These are phyloP conservation scores for Atta cephalotes DNA, from an alignment of 1,140 invertebrate genomes.

Conservation along the genomic window DNA sequence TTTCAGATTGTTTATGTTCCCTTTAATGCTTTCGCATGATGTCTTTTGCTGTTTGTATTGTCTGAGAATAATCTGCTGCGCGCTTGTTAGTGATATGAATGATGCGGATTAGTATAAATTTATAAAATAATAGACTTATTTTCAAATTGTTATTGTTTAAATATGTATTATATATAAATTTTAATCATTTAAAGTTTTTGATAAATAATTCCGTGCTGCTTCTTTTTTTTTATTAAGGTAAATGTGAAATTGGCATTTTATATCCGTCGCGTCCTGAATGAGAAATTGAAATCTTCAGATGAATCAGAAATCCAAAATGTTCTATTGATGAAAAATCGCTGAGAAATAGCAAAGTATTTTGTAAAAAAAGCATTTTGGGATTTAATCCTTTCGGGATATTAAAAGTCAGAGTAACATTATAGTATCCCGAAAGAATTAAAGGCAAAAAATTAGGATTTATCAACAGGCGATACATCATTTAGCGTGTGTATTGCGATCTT, in stretches of 20 bases:
- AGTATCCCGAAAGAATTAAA: slow-evolving; percentile 14
- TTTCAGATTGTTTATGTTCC: too few species aligned
- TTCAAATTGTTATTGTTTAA: background rate
- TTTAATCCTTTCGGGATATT: slow-evolving; percentile 31
- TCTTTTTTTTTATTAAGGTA: slow-evolving; percentile 13
- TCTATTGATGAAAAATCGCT: background rate
- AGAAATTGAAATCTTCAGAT: slow-evolving; percentile 30
- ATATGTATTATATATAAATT: background rate
- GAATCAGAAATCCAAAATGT: background rate
- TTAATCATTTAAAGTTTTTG: slow-evolving; percentile 14
- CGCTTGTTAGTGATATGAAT: slow-evolving; percentile 61
- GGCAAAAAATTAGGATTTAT: slow-evolving; percentile 31
- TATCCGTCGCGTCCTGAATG: background rate
- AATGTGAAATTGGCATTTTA: slow-evolving; percentile 11
- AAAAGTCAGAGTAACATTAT: background rate
- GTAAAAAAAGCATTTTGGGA: slow-evolving; percentile 38
- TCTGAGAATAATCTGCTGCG: background rate
- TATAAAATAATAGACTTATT: background rate
- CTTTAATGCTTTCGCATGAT: background rate
- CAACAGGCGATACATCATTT: slow-evolving; percentile 39
- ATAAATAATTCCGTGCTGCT: background rate
- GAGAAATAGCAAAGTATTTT: slow-evolving; percentile 31
- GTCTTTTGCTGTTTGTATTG: slow-evolving; percentile 36
- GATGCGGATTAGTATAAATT: slow-evolving; percentile 35
- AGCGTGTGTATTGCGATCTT: slow-evolving; percentile 25